phyloP scores from a whole-genome alignment of 2,888 invertebrate genomes.

The Pristionchus arcanus region DNA sequence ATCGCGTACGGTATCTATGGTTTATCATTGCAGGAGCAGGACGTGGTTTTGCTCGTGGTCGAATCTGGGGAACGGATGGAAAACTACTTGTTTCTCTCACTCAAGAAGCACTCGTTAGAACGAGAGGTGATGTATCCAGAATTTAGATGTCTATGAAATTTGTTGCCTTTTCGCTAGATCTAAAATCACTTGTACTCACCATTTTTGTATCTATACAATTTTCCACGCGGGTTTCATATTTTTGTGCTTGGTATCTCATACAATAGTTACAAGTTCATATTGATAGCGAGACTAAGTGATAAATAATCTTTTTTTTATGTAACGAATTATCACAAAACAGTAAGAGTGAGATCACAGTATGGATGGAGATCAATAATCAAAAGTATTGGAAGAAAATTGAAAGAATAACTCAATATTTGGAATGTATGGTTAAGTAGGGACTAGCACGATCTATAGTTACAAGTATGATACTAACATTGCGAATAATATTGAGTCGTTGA shows the following conservation, averaged over 20 bases:
- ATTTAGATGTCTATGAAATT: constrained; percentile 6
- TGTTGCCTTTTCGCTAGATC: constrained; percentile 17
- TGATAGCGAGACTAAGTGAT: neutral
- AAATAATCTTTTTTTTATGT: neutral
- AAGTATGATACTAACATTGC: neutral
- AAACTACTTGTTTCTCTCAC: constrained; percentile 69
- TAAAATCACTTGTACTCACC: constrained; percentile 34
- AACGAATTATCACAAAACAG: neutral
- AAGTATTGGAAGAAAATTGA: neutral
- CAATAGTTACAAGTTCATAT: neutral
- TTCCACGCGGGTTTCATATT: constrained; percentile 13
- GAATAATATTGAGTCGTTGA: neutral
- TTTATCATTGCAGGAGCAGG: constrained; percentile 61
- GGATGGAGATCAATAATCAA: neutral
- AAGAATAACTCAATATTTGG: neutral
- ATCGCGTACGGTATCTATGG: neutral
- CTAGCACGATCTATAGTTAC: constrained; percentile 3
- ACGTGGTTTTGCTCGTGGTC: constrained; percentile 70
- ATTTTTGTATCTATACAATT: neutral
- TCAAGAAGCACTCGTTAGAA: constrained; percentile 73
- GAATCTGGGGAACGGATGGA: constrained; percentile 74
- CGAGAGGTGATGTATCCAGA: constrained; percentile 60
- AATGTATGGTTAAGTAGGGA: neutral
- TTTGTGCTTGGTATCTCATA: neutral
- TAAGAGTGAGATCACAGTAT: constrained; percentile 37